phyloP scores from a whole-genome alignment of 2,888 invertebrate genomes.

The Luffia ferchaultella region DNA sequence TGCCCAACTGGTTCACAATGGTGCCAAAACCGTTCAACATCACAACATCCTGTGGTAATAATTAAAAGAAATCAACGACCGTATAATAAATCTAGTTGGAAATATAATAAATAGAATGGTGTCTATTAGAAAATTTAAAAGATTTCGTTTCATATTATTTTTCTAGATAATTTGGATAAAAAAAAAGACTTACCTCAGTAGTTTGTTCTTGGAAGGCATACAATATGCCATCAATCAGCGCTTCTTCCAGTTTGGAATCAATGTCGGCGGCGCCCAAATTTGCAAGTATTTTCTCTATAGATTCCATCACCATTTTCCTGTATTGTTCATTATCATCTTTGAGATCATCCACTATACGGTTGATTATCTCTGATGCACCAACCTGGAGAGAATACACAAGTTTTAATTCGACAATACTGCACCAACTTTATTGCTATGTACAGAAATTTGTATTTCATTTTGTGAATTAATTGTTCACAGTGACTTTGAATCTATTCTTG shows the following conservation, averaged over 20 bases:
- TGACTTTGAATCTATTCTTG: too few relatives aligned
- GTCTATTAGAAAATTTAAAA: too few relatives aligned
- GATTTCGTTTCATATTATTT: too few relatives aligned
- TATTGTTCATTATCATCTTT: conserved; percentile 99
- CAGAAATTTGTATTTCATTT: too few relatives aligned
- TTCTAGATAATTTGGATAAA: too few relatives aligned
- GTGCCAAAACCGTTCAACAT: conserved; percentile 99
- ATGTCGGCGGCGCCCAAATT: conserved; percentile 98
- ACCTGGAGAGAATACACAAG: conserved; percentile 70
- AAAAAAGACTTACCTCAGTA: conserved; percentile 75
- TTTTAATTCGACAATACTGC: too few relatives aligned
- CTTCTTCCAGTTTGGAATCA: conserved; percentile 97
- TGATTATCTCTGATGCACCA: conserved; percentile 99
- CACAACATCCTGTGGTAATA: conserved; percentile 83
- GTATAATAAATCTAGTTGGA: too few relatives aligned
- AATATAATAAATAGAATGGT: too few relatives aligned
- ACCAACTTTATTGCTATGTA: too few relatives aligned
- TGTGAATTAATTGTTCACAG: too few relatives aligned
- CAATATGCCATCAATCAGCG: conserved; percentile 97
- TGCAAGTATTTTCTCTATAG: conserved; percentile 98
- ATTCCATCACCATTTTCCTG: conserved; percentile 99
- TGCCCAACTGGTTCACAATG: conserved; percentile 96
- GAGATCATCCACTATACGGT: conserved; percentile 97
- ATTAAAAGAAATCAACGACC: neutral
- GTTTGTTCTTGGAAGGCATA: conserved; percentile 99